A percentile compares a stretch with the other conserved stretches of the same genome.
Conservation (phyloP, 2,113 vertebrate genomes). For the Spilogale gracilis region DNA sequence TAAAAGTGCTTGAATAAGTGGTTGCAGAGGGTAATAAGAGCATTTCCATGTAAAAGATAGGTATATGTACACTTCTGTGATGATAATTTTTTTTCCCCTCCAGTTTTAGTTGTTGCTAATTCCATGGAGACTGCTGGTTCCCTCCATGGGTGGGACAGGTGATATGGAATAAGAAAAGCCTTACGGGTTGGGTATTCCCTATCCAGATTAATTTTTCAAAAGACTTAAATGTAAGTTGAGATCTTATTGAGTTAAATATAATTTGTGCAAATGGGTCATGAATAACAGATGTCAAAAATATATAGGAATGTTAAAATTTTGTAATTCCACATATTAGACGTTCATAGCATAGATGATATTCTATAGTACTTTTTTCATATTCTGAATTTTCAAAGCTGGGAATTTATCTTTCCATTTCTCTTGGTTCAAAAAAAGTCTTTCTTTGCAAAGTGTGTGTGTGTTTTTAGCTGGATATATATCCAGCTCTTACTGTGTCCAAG, state of each 20-base stretch:
- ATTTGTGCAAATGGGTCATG: conserved; percentile 35
- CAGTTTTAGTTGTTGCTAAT: conserved; percentile 39
- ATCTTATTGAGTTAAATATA: conserved; percentile 57
- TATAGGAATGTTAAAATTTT: conserved; percentile 45
- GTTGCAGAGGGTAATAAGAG: conserved; percentile 8
- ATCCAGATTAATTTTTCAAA: not conserved
- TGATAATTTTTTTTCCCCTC: not conserved
- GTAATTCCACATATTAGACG: conserved; percentile 50
- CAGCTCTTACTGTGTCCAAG: not conserved
- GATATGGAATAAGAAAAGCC: not conserved
- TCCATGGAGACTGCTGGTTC: not conserved
- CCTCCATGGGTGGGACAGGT: not conserved
- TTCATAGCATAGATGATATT: conserved; percentile 27
- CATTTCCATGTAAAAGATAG: conserved; percentile 9
- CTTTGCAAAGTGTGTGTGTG: not conserved
- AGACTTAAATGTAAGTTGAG: conserved; percentile 44
- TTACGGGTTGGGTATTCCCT: not conserved
- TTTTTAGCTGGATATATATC: not conserved
- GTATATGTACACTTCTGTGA: not conserved
- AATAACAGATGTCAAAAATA: conserved; percentile 58
- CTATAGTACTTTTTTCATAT: not conserved
- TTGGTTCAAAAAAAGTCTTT: conserved; percentile 33
- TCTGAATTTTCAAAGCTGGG: conserved; percentile 23
- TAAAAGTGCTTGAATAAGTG: conserved; percentile 17
- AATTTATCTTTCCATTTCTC: conserved; percentile 43